Conservation (phyloP, 2,113 vertebrate species). For the Sapajus apella region DNA sequence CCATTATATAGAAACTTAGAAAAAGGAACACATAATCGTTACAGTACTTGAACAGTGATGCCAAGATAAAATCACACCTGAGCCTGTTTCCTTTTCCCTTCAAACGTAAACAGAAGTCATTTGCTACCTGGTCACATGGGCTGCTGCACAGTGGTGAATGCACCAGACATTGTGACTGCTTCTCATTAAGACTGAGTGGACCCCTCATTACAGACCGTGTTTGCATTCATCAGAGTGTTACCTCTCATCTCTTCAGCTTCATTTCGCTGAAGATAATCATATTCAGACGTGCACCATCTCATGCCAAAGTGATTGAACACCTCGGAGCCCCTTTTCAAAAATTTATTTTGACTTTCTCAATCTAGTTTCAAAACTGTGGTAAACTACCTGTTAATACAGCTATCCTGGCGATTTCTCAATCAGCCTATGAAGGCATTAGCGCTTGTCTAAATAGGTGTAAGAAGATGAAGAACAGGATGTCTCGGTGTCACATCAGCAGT, state of each 20-base stretch:
- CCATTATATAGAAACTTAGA: not conserved
- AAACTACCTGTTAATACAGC: conserved; percentile 22
- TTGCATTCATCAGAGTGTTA: conserved; percentile 37
- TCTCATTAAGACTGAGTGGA: conserved; percentile 52
- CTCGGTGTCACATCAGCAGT: not conserved
- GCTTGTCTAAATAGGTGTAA: not conserved
- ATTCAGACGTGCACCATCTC: not conserved
- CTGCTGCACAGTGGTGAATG: not conserved
- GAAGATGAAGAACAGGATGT: not conserved
- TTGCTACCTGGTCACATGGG: not conserved
- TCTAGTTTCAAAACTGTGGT: not conserved
- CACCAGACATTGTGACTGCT: conserved; percentile 31
- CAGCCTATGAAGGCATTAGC: not conserved
- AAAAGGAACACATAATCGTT: not conserved
- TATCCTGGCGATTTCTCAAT: not conserved
- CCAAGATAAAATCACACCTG: not conserved
- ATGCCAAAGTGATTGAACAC: not conserved
- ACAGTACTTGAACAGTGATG: not conserved
- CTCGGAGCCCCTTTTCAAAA: not conserved
- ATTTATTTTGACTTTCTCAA: not conserved
- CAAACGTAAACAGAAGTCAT: conserved; percentile 49
- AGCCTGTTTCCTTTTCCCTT: not conserved
- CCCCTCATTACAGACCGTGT: not conserved
- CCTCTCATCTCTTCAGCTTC: conserved; percentile 25
- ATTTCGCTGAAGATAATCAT: not conserved